Evolutionary conservation across 2,888 invertebrate genomes (phyloP), one percentile per base, ranked within the genome.

Genomic region (Philaethria dido): DNA sequence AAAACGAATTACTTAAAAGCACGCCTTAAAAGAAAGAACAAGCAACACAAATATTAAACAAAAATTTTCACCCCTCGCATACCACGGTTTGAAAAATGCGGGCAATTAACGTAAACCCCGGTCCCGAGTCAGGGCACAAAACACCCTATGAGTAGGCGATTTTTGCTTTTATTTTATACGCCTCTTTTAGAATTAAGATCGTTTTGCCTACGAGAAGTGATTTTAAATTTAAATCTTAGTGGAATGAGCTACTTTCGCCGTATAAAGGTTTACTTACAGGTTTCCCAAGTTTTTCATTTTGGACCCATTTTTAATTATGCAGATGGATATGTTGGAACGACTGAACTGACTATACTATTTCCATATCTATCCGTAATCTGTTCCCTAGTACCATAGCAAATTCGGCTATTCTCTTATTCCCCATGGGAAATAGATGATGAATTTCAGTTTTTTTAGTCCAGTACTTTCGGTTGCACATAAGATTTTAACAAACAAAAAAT

Each of bases 81-180:
- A 48, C 48, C 42, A 20, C 39, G 57, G 39, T 64, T 39, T 42
- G 59, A 64, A 59, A 64, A 64, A 64, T 64, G 64, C 64, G 59
- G 59, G 39, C 64, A 59, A 64, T 64, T 64, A 64, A 42, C 48
- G 57, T 48, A 16, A 39, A 20, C 48, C 42, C 20, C 25, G 44
- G 9, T 13, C 45, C 60, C 45, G 42, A 33, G 18, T 13, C n/a
- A 14, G 6, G 18, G 29, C 60, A 18, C 45, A 29, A 22, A 60
- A 60, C 13, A 33, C 45, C 4, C 29, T 44, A 55, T 36, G 29
- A 60, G 18, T 33, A 18, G 25, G 29, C 60, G 45, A 60, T 20
- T 60, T 47, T 47, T 60, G 13, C 29, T 45, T 14, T 60, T 45
- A 29, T 60, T 60, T 16, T 2, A 33, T 45, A 16, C 9, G 13